Evolutionary conservation across 2,797 vertebrate genomes (phyloP).

Genomic region (Lagodon rhomboides): DNA sequence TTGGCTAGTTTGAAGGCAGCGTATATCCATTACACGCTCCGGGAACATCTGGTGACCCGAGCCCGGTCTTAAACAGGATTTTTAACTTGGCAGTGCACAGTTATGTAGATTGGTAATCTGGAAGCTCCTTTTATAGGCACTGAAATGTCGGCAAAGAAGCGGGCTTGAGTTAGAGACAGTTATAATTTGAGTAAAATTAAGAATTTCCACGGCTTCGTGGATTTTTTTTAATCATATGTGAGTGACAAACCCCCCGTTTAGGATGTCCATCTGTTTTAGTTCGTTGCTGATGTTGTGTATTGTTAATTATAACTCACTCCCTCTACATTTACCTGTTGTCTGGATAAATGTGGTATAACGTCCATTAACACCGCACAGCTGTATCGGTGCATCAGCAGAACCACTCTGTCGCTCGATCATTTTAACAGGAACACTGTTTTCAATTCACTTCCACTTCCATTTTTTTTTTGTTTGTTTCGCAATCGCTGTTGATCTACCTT

Average conservation of each 20-base stretch:
- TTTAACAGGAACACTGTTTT: not conserved
- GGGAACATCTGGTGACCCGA: not conserved
- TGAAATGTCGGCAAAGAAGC: no score
- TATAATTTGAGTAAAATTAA: not conserved
- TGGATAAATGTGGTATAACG: accelerated
- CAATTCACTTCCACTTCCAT: not conserved
- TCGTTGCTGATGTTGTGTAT: not conserved
- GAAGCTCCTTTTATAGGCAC: not conserved
- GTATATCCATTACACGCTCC: constrained; percentile 1
- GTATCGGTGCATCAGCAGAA: not conserved
- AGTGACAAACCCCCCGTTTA: not conserved
- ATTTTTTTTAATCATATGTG: not conserved
- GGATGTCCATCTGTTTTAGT: not conserved
- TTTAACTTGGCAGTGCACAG: not conserved
- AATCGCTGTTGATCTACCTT: not conserved
- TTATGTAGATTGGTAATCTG: not conserved
- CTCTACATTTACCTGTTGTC: not conserved
- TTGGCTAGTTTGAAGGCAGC: not conserved
- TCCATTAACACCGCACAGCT: not conserved
- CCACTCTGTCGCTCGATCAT: not conserved
- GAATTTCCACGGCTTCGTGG: not conserved
- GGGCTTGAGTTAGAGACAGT: not conserved
- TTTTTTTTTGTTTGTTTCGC: no score
- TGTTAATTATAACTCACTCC: not conserved
- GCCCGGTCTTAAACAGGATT: not conserved